Base-by-base conservation (phyloP, 2,888 invertebrate species). In the Heliconius ismenius region DNA sequence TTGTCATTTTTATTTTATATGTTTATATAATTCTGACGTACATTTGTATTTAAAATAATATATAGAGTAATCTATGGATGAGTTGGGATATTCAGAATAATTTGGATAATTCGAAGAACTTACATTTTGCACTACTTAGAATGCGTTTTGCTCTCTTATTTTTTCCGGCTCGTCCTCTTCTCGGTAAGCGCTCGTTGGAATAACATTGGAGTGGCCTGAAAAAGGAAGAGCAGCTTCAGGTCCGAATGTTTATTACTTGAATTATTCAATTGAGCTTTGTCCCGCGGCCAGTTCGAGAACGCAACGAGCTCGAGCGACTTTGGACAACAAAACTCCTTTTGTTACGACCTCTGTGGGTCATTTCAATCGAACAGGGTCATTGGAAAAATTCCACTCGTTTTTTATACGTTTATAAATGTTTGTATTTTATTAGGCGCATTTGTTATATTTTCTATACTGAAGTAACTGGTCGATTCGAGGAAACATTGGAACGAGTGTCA, bases 101-200 rank as follows among this genome's bases (percentile, higher is more conserved):
- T 78, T 81, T 73, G 81, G 79, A 78, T 79, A 78, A 81, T 81
- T 79, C 81, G 74, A 79, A 82, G 83, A 80, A 84, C 83, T 82
- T 78, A 81, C 82, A 82, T 83, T 84, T 84, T 83, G 84, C 84
- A 81, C 82, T 83, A 83, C 83, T 81, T 79, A 83, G 83, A 83
- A 84, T 82, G 81, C 82, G 81, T 82, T 79, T 77, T 79, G 80
- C 78, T 80, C 79, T 81, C 79, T 79, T 82, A 81, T 83, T 83
- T 83, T 83, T 83, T 83, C 80, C 79, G 76, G 77, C 75, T 62
- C 77, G 79, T 78, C 77, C 76, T 64, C 75, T 85, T 84, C 84
- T 83, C 80, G 78, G 84, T 84, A 83, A 75, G 49, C 79, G 78
- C 70, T 81, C 83, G 83, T 81, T 81, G 82, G 81, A 82, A 83